Base-by-base conservation (phyloP, 2,113 vertebrate genomes). In the Barnardius zonarius region DNA sequence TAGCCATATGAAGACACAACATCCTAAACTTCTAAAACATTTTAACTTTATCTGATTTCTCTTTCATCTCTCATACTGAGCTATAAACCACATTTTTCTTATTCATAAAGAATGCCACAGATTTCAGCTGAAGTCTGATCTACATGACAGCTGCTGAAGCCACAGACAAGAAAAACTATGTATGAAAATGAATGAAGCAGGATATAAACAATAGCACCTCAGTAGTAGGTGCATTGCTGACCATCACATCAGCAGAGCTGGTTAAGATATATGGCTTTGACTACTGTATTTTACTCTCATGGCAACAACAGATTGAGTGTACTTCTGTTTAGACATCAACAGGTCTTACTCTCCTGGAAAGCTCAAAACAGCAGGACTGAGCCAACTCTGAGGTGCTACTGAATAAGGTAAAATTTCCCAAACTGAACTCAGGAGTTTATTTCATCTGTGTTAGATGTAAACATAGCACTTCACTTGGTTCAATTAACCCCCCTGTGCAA, bases 101-200 rank as follows among this genome's bases (percentile, higher is more conserved):
- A 55, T 35, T 93, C 80, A 64, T 22, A 41, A 61, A 48, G 78
- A 78, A 39, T 64, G 51, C n/a, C 76, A 93, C 48, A 83, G 76
- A 93, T 92, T 94, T 83, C 51, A 57, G 52, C 44, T 84, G 62
- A 66, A 90, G 88, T 61, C 83, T 88, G 80, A 93, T 90, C 61
- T 92, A 72, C 77, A 35, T 70, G 86, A 86, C 93, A 96, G 92
- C 64, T 91, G 74, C 77, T 90, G 79, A 72, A 83, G 64, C 33
- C 72, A 55, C 0, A 1, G 55, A 81, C 79, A 80, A 57, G 85
- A 52, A 72, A 74, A 90, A 13, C 51, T 43, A 33, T 46, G 22
- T 79, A 54, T 90, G 41, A 68, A 75, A 78, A 35, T 25, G 76
- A 90, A 88, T 18, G 59, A 86, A 90, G 77, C 2, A 0, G 43